phyloP scores from a whole-genome alignment of 2,797 vertebrate species.

The Eulemur mongoz region DNA sequence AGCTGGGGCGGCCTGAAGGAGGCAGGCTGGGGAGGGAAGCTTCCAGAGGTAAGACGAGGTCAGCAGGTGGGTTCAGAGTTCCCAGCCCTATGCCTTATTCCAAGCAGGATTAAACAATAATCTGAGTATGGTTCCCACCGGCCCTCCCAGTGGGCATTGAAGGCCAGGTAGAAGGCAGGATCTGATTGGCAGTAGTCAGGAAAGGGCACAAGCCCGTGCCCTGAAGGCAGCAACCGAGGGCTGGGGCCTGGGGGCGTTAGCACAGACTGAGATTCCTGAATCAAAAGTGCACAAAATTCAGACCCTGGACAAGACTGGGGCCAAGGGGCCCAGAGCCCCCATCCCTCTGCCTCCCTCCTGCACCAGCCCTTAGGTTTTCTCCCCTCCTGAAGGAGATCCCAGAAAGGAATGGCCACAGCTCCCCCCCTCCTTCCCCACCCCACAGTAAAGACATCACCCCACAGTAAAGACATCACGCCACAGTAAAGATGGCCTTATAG shows the following conservation, averaged over 20 bases:
- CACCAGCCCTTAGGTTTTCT: background rate
- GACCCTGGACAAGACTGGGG: background rate
- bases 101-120: background rate
- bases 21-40: background rate
- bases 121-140: background rate
- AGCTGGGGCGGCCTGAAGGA: background rate
- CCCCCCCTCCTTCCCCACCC: slow-evolving; percentile 53
- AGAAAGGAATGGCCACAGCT: background rate
- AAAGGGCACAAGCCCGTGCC: background rate
- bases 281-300: background rate
- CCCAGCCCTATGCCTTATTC: background rate
- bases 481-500: background rate
- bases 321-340: background rate
- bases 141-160: background rate
- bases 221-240: background rate
- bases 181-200: background rate
- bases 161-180: background rate
- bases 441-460: background rate
- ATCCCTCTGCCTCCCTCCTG: too few relatives aligned
- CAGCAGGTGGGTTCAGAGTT: background rate
- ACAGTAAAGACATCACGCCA: background rate
- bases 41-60: background rate
- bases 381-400: background rate
- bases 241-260: too few relatives aligned
- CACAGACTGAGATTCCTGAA: background rate